Evolutionary conservation across 2,797 vertebrate genomes (phyloP).

Genomic region (Epinephelus awoara): DNA sequence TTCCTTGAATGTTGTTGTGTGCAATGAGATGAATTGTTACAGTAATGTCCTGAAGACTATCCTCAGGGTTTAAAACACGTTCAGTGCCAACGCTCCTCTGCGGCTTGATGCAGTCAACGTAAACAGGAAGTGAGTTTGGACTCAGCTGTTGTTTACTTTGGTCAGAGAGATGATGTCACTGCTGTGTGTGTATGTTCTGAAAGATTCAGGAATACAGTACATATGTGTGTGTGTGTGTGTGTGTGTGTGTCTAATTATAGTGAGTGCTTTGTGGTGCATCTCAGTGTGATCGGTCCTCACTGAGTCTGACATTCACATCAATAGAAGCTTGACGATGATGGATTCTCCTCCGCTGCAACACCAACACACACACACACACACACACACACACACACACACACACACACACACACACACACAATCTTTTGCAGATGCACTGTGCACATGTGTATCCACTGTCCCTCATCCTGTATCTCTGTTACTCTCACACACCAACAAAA

Average conservation of each 20-base stretch:
- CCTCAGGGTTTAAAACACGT: too few species aligned
- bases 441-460: constrained; percentile 26
- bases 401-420: constrained; percentile 18
- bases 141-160: constrained; percentile 40
- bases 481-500: not conserved
- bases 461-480: constrained; percentile 12
- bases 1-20: too few species aligned
- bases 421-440: constrained; percentile 36
- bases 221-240: constrained; percentile 48
- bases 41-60: too few species aligned
- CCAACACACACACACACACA: constrained; percentile 26
- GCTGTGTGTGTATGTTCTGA: constrained; percentile 6
- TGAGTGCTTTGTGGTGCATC: constrained; percentile 83
- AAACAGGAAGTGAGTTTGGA: constrained; percentile 39
- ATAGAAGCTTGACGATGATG: constrained; percentile 86
- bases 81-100: too few species aligned
- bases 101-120: not conserved
- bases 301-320: constrained; percentile 83
- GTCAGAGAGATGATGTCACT: constrained; percentile 55
- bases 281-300: constrained; percentile 77
- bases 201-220: constrained; percentile 13
- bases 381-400: constrained; percentile 1
- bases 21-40: too few species aligned
- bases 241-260: constrained; percentile 81
- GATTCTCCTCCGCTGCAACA: constrained; percentile 73